Evolutionary conservation across 2,888 invertebrate genomes (phyloP), one percentile per base, ranked within the genome.

Genomic region (Nemapogon koenigi): DNA sequence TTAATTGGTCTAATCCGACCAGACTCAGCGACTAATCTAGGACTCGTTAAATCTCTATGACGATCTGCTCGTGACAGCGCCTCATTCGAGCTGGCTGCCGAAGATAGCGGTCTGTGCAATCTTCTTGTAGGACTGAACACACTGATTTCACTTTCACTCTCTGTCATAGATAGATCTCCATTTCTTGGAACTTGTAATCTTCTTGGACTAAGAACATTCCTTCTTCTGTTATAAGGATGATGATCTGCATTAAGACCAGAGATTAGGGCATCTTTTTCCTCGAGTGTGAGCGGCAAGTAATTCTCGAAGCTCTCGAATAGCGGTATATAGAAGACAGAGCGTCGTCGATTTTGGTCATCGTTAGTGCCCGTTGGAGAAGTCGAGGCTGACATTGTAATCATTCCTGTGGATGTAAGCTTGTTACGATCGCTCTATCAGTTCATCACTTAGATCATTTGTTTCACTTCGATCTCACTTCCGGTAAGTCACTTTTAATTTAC

Each of bases 311-410:
- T 83, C 46, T 83, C 82, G 42, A 83, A 83, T 48, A 89, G 70
- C 46, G 89, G 85, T 46, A 89, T 87, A 67, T 89, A 89, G 66
- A 89, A 89, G 46, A 88, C 87, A 35, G 89, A 89, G 44, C 89
- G 81, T 42, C 89, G 81, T 35, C 85, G 76, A 44, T 78, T 58
- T 46, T 76, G 67, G 38, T 84, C 83, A 35, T 59, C 66, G 55
- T 53, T 55, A 42, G 69, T 62, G 52, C 64, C 53, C 43, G 63
- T 53, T 32, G 42, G 36, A 22, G 38, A 42, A 31, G 42, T 48
- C 10, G 42, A 44, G 51, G 63, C 62, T 50, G 80, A 64, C 78
- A 78, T 78, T 57, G 55, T 59, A 55, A 51, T 49, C 51, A 26
- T 29, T 47, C 46, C 32, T 39, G 53, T 68, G 70, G 71, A 73